These are phyloP conservation scores for Pyxicephalus adspersus DNA, from an alignment of 2,113 vertebrate species.

Conservation along the genomic window DNA sequence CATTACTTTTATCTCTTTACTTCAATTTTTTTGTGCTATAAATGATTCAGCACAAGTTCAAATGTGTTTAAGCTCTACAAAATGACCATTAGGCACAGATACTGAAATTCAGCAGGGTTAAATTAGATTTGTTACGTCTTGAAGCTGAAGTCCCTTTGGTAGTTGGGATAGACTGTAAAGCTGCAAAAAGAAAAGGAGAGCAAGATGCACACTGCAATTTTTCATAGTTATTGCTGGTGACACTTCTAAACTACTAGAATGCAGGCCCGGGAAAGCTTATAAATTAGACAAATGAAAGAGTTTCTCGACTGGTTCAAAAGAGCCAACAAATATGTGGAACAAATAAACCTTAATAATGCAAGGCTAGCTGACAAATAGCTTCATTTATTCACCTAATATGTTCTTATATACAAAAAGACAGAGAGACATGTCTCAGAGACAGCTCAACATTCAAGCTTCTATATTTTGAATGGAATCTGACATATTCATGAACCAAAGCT, in stretches of 20 bases:
- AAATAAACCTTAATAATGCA: conserved; percentile 64
- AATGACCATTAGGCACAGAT: conserved; percentile 67
- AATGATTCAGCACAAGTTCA: conserved; percentile 62
- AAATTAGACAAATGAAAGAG: conserved; percentile 71
- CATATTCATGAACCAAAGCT: background rate
- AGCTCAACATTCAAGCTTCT: background rate
- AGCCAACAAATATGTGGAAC: conserved; percentile 60
- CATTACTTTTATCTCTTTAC: no score
- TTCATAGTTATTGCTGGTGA: conserved; percentile 90
- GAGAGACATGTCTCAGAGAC: conserved; percentile 1
- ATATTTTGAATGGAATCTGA: background rate
- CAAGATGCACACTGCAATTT: conserved; percentile 78
- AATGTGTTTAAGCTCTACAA: conserved; percentile 65
- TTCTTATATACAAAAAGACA: conserved; percentile 51
- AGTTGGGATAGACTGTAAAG: conserved; percentile 64
- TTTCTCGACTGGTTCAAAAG: conserved; percentile 65
- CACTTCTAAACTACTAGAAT: conserved; percentile 79
- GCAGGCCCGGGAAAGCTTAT: conserved; percentile 65
- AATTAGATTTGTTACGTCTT: conserved; percentile 78
- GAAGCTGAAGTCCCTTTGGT: conserved; percentile 70
- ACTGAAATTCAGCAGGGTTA: conserved; percentile 71
- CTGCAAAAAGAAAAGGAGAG: conserved; percentile 62
- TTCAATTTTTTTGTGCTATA: conserved; percentile 48
- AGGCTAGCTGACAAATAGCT: conserved; percentile 58
- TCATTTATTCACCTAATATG: conserved; percentile 59